Conservation (phyloP, 1,140 invertebrate genomes). For the Archivesica marissinica region DNA sequence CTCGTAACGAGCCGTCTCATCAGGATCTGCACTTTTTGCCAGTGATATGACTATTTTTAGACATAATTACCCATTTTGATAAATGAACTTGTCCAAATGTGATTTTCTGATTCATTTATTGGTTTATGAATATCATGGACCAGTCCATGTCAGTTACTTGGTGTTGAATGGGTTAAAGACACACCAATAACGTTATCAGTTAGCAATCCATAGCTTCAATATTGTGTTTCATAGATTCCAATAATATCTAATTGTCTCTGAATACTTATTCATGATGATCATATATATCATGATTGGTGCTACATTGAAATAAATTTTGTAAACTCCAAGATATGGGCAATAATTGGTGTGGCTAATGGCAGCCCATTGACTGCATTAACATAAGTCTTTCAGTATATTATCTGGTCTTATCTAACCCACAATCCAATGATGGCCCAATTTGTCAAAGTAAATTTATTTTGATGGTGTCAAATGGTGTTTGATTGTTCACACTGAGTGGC, state of each 20-base stretch:
- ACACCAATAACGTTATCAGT: neutral
- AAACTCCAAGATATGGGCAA: neutral
- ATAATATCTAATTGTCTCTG: conserved; percentile 14
- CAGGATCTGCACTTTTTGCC: too few relatives aligned
- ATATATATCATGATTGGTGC: neutral
- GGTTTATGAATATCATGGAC: too few relatives aligned
- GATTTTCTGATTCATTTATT: too few relatives aligned
- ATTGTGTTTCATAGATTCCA: conserved; percentile 45
- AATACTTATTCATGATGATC: conserved; percentile 4
- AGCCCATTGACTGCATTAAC: conserved; percentile 46
- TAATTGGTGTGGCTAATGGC: conserved; percentile 8
- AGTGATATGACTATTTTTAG: too few relatives aligned
- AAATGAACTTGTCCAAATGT: too few relatives aligned
- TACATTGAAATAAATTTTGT: conserved; percentile 26
- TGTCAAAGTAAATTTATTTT: conserved; percentile 62
- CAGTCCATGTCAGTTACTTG: too few relatives aligned
- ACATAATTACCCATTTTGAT: too few relatives aligned
- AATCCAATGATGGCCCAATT: conserved; percentile 50
- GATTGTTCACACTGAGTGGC: conserved; percentile 28
- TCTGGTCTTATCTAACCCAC: conserved; percentile 27
- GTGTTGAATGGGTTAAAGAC: too few relatives aligned
- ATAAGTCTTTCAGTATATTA: conserved; percentile 7
- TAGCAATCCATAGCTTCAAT: neutral
- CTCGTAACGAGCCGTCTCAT: too few relatives aligned
- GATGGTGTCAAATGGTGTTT: conserved; percentile 51